Conservation (phyloP, 2,888 invertebrate species). For the Dysmachus trigonus region DNA sequence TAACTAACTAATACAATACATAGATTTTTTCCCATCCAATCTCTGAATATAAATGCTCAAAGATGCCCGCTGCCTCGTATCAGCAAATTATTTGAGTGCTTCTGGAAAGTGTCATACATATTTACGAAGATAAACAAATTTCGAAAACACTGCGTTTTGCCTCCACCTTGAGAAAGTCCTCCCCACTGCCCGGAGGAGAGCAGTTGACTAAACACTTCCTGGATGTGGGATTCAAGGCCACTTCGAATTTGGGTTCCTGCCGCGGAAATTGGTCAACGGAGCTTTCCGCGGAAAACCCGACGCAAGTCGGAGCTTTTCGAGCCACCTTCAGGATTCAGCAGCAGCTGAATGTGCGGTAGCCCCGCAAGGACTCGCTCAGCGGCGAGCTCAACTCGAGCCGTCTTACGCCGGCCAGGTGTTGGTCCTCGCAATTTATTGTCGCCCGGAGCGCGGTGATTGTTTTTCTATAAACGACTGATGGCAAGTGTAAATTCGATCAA, state of each 20-base stretch:
- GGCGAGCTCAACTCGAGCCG: background rate
- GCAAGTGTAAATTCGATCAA: background rate
- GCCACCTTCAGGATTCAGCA: background rate
- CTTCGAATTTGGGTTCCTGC: background rate
- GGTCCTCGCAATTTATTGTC: background rate
- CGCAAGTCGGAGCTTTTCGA: background rate
- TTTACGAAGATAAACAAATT: background rate
- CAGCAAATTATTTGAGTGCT: background rate
- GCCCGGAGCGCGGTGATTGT: background rate
- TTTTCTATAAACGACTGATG: background rate
- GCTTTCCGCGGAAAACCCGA: background rate
- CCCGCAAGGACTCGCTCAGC: background rate
- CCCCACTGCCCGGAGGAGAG: background rate
- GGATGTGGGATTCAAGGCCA: conserved; percentile 13
- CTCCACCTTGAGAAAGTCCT: background rate
- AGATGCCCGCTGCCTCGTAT: background rate
- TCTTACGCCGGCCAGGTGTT: background rate
- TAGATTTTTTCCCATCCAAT: background rate
- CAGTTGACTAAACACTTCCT: conserved; percentile 15
- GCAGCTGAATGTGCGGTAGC: background rate
- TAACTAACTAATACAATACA: background rate
- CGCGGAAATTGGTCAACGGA: background rate
- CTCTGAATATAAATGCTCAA: background rate
- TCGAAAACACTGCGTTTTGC: background rate
- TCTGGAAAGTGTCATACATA: background rate